Evolutionary conservation across 92 coral and sea anemone species (phyloP).

Genomic region (Zoanthus sociatus): DNA sequence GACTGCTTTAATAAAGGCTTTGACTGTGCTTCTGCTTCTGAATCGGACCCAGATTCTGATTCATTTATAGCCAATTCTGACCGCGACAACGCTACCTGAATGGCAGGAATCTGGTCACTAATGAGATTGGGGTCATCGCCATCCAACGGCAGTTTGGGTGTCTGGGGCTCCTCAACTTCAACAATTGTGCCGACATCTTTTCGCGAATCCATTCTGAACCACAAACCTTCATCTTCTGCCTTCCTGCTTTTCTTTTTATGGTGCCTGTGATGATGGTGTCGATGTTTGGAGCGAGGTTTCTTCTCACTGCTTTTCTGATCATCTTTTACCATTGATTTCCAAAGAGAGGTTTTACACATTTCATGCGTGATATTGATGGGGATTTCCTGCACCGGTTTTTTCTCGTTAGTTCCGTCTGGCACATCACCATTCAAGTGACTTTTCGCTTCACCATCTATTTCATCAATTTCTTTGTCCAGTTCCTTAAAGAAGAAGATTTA

Average conservation of each 20-base stretch:
- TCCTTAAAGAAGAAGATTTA: conserved; percentile 15
- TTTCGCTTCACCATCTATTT: conserved; percentile 44
- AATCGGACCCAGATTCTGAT: conserved; percentile 36
- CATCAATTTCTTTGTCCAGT: conserved; percentile 6
- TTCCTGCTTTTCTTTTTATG: conserved; percentile 58
- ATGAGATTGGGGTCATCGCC: conserved; percentile 35
- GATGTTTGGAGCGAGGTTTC: conserved; percentile 65
- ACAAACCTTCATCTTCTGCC: conserved; percentile 69
- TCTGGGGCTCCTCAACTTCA: conserved; percentile 42
- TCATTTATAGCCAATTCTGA: conserved; percentile 7
- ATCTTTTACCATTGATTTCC: conserved; percentile 90
- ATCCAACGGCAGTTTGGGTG: conserved; percentile 9
- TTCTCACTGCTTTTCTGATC: conserved; percentile 50
- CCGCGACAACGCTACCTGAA: conserved; percentile 35
- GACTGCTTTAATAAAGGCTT: conserved; percentile 30
- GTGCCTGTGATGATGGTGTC: conserved; percentile 62
- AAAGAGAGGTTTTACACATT: conserved; percentile 87
- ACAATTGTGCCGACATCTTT: conserved; percentile 23
- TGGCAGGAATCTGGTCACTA: conserved; percentile 45
- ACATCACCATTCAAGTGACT: conserved; percentile 48
- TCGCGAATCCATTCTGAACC: conserved; percentile 72
- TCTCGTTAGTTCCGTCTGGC: conserved; percentile 66
- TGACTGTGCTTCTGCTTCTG: conserved; percentile 20
- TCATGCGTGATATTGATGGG: conserved; percentile 93
- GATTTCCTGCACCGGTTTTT: conserved; percentile 57